phyloP scores from a whole-genome alignment of 2,113 vertebrate species.

The Prunella himalayana region DNA sequence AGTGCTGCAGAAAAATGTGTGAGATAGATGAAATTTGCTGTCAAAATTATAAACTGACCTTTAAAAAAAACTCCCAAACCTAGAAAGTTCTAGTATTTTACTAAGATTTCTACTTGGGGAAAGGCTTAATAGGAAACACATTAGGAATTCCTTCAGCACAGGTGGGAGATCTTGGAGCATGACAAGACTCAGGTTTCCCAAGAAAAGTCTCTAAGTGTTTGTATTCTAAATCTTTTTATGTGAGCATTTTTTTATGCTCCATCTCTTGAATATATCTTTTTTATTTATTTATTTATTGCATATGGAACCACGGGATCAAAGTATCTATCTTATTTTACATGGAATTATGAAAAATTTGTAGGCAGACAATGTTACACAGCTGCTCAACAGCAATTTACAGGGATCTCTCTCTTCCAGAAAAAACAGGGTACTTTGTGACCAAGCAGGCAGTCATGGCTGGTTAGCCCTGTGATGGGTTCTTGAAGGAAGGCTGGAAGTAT shows the following conservation, averaged over 20 bases:
- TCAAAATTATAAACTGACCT: neutral
- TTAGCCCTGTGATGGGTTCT: neutral
- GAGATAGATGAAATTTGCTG: neutral
- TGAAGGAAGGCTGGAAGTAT: neutral
- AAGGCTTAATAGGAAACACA: neutral
- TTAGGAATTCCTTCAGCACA: neutral
- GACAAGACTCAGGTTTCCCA: neutral
- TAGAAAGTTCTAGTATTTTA: neutral
- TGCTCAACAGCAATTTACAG: neutral
- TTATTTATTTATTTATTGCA: rapidly evolving
- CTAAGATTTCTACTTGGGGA: neutral
- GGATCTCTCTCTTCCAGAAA: neutral
- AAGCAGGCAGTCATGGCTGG: neutral
- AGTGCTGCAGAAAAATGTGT: neutral
- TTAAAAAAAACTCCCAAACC: neutral
- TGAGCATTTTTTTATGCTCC: neutral
- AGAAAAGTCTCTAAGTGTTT: neutral
- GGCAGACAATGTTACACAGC: neutral
- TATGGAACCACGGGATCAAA: neutral
- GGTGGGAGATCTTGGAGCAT: neutral
- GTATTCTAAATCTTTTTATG: neutral
- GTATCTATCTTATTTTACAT: neutral
- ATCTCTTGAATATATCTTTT: neutral
- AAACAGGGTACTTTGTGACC: neutral
- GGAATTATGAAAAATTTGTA: neutral